phyloP scores from a whole-genome alignment of 2,113 vertebrate species.

The Irena cyanogastra region DNA sequence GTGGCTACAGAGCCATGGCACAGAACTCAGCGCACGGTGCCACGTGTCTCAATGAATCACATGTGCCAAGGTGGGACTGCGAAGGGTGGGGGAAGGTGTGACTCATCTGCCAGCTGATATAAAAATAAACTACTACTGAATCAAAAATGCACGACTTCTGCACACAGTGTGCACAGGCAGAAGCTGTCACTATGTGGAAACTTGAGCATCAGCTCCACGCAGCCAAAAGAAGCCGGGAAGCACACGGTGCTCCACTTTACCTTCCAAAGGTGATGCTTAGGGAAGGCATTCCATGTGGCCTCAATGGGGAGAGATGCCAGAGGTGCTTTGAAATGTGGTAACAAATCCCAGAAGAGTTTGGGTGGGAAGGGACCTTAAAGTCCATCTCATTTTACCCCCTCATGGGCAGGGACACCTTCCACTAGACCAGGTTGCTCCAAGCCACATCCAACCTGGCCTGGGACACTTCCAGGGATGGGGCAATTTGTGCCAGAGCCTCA shows the following conservation, averaged over 20 bases:
- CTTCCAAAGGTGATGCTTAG: not conserved
- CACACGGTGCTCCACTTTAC: not conserved
- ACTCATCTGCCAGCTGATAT: slow-evolving; percentile 26
- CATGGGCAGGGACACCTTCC: not conserved
- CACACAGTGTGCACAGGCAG: not conserved
- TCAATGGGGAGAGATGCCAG: not conserved
- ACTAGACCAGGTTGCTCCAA: accelerated
- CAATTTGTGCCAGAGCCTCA: not conserved
- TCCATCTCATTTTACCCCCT: not conserved
- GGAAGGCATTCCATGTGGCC: accelerated
- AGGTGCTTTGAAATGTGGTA: not conserved
- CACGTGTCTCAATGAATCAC: not conserved
- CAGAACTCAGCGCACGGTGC: accelerated
- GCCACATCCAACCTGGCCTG: accelerated
- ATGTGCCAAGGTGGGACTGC: not conserved
- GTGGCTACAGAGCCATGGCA: accelerated
- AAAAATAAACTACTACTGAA: slow-evolving; percentile 47
- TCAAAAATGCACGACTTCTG: not conserved
- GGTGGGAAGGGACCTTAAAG: not conserved
- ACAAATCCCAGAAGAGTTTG: not conserved
- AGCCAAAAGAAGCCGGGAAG: not conserved
- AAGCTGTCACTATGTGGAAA: slow-evolving; percentile 13
- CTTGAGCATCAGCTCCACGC: not conserved
- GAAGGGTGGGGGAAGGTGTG: not conserved
- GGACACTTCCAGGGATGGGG: not conserved